Evolutionary conservation across 2,888 invertebrate species (phyloP), one percentile per base, ranked within the genome.

Genomic region (Hanleya hanleyi): DNA sequence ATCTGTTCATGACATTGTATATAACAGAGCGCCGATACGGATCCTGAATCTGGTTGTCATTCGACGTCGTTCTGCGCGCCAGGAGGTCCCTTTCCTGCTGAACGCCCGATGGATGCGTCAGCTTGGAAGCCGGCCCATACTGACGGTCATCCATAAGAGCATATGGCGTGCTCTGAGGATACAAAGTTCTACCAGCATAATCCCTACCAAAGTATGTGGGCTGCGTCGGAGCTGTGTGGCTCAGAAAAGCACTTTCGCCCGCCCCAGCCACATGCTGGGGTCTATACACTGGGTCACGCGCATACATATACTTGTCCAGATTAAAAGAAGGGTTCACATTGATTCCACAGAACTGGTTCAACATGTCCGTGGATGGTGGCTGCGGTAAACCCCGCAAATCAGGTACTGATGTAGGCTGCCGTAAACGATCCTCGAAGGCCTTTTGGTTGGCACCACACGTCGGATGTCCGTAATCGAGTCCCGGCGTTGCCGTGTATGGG

Each of bases 1-100:
- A 78, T 70, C 87, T 79, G 69, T 86, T 86, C 87, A 88, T 88
- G 84, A 87, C 87, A 75, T 88, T 87, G 75, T 90, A 89, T 35
- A 90, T 76, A 81, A 90, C 86, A 15, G 87, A 86, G 50, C 83
- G 80, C 65, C 89, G 78, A 74, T 90, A 90, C 0, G 90, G 87
- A 66, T 90, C 90, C 71, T 86, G 88, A 51, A 87, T 81, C 77
- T 86, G 86, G 35, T 79, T 80, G 36, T 79, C 84, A 9, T 83
- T 76, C 61, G 85, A 83, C 18, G 83, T 82, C 12, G 85, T 81
- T 35, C 87, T 76, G 12, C 70, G 69, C 15, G 84, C 81, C 65
- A 86, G 85, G 51, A 87, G 79, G 67, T 88, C 86, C 38, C 87
- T 75, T 35, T 86, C 85, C 70, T 85, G 87, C 22, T 82, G 75